Base-by-base conservation (phyloP, 2,888 invertebrate species). In the Toxonevra muliebris region DNA sequence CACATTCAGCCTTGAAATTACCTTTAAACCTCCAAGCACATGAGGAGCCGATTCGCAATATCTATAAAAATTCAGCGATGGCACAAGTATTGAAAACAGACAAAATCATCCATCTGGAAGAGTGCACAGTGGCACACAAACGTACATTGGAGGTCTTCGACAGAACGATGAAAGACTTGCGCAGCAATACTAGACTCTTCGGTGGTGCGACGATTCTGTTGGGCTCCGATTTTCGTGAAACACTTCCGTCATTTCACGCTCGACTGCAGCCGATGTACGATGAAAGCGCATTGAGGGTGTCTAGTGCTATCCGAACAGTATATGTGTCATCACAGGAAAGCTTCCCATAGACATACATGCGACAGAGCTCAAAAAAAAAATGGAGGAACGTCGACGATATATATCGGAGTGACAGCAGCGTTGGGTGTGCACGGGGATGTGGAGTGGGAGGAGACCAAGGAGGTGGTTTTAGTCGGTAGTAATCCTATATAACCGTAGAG, bases 91-190 rank as follows among this genome's bases (percentile, higher is more conserved):
- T 63, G 67, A 68, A 72, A 66, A 71, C 68, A 71, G 41, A 61
- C 48, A 61, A 66, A 61, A 19, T 70, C 13, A 70, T 70, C 20
- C 61, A 70, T 19, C 70, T 55, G 61, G 72, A 74, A 53, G 66
- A 73, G 58, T 70, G 70, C 53, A 71, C 68, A 52, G 67, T 71
- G 69, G 67, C 69, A 1, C 61, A 69, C 45, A 68, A 68, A 52
- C 30, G 43, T 41, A n/a, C 65, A 48, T 13, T 70, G 17, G 55
- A 69, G 41, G 70, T 71, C 5, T 60, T 71, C n/a, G 52, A 71
- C 13, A 17, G 71, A 69, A 71, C 69, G 13, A 50, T 70, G 15
- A 20, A 69, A 65, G 68, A 70, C 59, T 11, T 69, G 8, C 60
- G 70, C 17, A 53, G 50, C 15, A 65, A 66, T 30, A 41, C 61